These are phyloP conservation scores for Himalopsyche tibetana DNA, from an alignment of 2,888 invertebrate species.

Conservation along the genomic window DNA sequence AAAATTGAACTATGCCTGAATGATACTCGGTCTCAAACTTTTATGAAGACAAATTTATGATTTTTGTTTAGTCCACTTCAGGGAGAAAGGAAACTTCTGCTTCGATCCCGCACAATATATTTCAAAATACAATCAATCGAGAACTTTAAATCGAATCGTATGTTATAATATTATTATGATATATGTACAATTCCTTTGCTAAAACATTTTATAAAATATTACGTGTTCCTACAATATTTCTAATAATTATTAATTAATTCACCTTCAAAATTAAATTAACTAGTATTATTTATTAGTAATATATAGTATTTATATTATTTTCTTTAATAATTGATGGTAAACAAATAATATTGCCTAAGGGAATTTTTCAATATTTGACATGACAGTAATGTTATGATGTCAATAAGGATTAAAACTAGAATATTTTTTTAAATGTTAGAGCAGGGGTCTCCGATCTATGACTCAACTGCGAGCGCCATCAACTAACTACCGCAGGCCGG, in stretches of 20 bases:
- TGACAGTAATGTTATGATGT: slow-evolving; percentile 22
- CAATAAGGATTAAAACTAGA: slow-evolving; percentile 32
- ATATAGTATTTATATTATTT: slow-evolving; percentile 37
- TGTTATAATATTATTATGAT: slow-evolving; percentile 37
- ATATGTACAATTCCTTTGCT: slow-evolving; percentile 43
- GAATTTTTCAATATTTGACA: slow-evolving; percentile 37
- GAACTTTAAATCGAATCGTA: neutral
- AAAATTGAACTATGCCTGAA: too few species aligned
- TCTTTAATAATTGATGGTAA: slow-evolving; percentile 39
- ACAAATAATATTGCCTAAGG: slow-evolving; percentile 40
- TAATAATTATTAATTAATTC: slow-evolving; percentile 36
- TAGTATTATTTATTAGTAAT: slow-evolving; percentile 32
- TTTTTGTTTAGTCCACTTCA: neutral
- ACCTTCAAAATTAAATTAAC: slow-evolving; percentile 41
- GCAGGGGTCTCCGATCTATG: too few species aligned
- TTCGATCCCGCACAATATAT: neutral
- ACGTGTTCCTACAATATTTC: slow-evolving; percentile 32
- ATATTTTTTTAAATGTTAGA: slow-evolving; percentile 12
- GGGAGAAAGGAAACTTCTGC: neutral
- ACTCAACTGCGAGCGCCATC: too few species aligned
- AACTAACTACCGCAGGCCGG: too few species aligned
- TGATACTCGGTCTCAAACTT: too few species aligned
- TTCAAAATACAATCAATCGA: slow-evolving; percentile 15
- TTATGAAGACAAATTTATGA: too few species aligned
- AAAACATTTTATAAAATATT: slow-evolving; percentile 43